Evolutionary conservation across 2,888 invertebrate species (phyloP), one percentile per base, ranked within the genome.

Genomic region (Caradrina clavipalpis): DNA sequence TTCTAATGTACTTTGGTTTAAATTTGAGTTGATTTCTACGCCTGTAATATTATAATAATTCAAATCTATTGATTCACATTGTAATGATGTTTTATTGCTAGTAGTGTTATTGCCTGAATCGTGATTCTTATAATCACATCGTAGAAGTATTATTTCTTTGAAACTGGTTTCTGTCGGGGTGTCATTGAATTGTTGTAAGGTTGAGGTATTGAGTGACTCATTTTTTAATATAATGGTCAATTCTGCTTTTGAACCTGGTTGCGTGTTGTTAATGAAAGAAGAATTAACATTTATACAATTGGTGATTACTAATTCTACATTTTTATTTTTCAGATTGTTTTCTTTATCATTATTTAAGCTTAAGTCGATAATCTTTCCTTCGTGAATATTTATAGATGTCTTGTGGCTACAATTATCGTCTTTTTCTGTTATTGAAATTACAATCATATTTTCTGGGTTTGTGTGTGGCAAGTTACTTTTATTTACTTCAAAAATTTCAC

Each of bases 361-460:
- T 11, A 73, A 61, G 17, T 68, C 51, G 22, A 68, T 26, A 11
- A 77, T 68, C 5, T 68, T 64, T 58, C 73, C 76, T 58, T 54
- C 47, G 0, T 15, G 19, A 49, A 76, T 49, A 21, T 31, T 68
- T 2, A 58, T 21, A 13, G 3, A 15, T 11, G 15, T 26, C n/a
- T 63, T 55, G 8, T 64, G 39, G 15, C 54, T 73, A 65, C 76
- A 76, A 51, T 77, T 66, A 19, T 63, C 56, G 15, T 7, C 5
- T 1, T 53, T 69, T 49, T 74, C 49, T 59, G 51, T 47, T 26
- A 78, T 17, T 3, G 56, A 21, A 54, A 77, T 31, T 54, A 39
- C 66, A 10, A 78, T 21, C 11, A 15, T 17, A 17, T 66, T 53
- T 50, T 54, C 21, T 22, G 17, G 8, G 35, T 62, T 19, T 10